Percentiles rank a stretch among this genome's conserved stretches.
phyloP scores from a whole-genome alignment of 2,797 vertebrate genomes.

The Poecilia velifera region DNA sequence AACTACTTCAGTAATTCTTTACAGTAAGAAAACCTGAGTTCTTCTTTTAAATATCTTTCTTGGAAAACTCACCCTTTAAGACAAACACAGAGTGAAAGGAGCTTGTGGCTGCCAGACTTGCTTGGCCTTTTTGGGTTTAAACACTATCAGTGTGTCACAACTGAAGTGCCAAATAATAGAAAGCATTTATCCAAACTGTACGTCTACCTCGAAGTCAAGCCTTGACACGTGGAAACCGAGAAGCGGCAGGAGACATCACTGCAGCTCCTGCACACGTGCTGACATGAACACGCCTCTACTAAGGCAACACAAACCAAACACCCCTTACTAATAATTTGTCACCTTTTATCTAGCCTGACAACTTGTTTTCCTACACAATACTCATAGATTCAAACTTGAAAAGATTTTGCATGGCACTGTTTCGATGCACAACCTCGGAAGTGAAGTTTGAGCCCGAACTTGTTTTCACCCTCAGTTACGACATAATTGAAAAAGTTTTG shows the following conservation, averaged over 20 bases:
- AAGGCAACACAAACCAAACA: conserved; percentile 28
- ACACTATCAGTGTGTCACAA: conserved; percentile 52
- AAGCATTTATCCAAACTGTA: conserved; percentile 49
- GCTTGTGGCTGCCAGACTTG: conserved; percentile 48
- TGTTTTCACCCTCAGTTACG: conserved; percentile 40
- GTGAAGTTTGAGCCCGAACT: conserved; percentile 32
- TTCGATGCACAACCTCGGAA: conserved; percentile 15
- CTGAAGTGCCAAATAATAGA: conserved; percentile 44
- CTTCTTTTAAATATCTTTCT: background rate
- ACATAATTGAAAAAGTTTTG: conserved; percentile 42
- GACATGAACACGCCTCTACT: conserved; percentile 29
- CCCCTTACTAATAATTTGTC: conserved; percentile 54
- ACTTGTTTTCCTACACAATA: conserved; percentile 47
- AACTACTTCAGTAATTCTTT: background rate
- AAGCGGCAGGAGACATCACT: conserved; percentile 33
- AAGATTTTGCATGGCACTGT: background rate
- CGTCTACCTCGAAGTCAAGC: conserved; percentile 62
- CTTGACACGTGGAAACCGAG: conserved; percentile 62
- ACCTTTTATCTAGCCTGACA: conserved; percentile 59
- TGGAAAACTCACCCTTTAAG: conserved; percentile 4
- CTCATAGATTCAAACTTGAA: conserved; percentile 44
- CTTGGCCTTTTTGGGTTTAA: conserved; percentile 42
- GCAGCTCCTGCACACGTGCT: conserved; percentile 39
- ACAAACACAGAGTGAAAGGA: background rate
- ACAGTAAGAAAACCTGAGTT: background rate